These are phyloP conservation scores for Apomyelois bistriatella DNA, from an alignment of 2,888 invertebrate genomes.

Conservation along the genomic window DNA sequence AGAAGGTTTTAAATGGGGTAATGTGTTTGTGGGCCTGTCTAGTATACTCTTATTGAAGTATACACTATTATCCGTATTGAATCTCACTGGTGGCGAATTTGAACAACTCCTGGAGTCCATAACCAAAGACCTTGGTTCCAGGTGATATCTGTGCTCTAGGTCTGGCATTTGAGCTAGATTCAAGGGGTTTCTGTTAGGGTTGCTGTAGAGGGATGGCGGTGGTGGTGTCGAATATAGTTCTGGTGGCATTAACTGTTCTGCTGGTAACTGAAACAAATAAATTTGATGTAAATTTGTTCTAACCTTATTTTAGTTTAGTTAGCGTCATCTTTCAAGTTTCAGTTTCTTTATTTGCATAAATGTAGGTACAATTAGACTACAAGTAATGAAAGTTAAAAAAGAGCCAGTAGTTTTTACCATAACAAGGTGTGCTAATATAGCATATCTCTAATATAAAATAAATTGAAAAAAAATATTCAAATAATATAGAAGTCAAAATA, in stretches of 20 bases:
- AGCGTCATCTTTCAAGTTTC: too few species aligned
- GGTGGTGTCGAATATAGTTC: constrained; percentile 59
- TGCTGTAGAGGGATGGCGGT: constrained; percentile 58
- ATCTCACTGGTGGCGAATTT: constrained; percentile 63
- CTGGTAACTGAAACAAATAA: constrained; percentile 48
- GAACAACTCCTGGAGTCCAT: constrained; percentile 54
- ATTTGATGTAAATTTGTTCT: background rate
- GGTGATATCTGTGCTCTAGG: constrained; percentile 47
- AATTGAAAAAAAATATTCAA: too few species aligned
- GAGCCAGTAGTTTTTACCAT: too few species aligned
- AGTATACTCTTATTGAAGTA: constrained; percentile 53
- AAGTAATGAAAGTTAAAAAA: too few species aligned
- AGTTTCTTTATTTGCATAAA: too few species aligned
- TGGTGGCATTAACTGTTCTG: constrained; percentile 68
- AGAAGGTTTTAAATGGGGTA: constrained; percentile 53
- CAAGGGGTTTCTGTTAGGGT: constrained; percentile 55
- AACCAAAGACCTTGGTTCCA: constrained; percentile 35
- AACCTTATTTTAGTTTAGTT: too few species aligned
- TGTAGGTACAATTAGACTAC: too few species aligned
- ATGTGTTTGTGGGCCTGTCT: constrained; percentile 49
- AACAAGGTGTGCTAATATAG: too few species aligned
- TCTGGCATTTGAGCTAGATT: constrained; percentile 64
- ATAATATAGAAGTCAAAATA: too few species aligned
- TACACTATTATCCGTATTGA: constrained; percentile 54
- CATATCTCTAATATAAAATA: too few species aligned